Base-by-base conservation (phyloP, 2,888 invertebrate species). In the Acanthosoma haemorrhoidale region DNA sequence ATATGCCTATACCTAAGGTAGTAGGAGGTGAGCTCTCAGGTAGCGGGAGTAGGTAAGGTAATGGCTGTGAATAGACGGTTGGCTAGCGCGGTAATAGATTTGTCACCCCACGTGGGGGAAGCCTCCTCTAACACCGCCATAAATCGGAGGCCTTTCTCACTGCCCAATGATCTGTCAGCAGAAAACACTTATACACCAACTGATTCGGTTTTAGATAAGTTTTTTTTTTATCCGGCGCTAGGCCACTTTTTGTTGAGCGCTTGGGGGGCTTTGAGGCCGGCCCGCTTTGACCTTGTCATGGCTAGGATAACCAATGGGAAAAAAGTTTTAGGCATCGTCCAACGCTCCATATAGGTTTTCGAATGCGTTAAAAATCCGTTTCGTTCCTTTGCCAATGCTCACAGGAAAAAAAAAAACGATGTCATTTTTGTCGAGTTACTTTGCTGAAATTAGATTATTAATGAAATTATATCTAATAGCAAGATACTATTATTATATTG, bases 141-240 rank as follows among this genome's bases (percentile, higher is more conserved):
- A 61, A 61, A 61, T 61, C 21, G n/a, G 21, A 36, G 41, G n/a
- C n/a, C n/a, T 4, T 16, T 41, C 8, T 13, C n/a, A 13, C 41
- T 41, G n/a, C 13, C 61, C 61, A 36, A 61, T 61, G 34, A 61
- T 16, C 61, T 61, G 61, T 61, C 61, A 61, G 61, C 61, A 36
- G 61, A 61, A 61, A 61, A 61, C 61, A 61, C 61, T 61, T 61
- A 61, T 61, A 61, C 36, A 61, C 61, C 61, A 29, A 38, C 61
- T 36, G 61, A 61, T 61, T 61, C 61, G 34, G 61, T 61, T 61
- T 61, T 61, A 61, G 61, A 61, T 61, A 61, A 36, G 38, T 34
- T 61, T 36, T 51, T 51, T 61, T 61, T 61, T 41, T 13, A 5
- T 11, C n/a, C 36, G 16, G 16, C 25, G 21, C 18, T 21, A 13